These are phyloP conservation scores for Otolemur garnettii DNA, from an alignment of 2,113 vertebrate genomes.

Conservation along the genomic window DNA sequence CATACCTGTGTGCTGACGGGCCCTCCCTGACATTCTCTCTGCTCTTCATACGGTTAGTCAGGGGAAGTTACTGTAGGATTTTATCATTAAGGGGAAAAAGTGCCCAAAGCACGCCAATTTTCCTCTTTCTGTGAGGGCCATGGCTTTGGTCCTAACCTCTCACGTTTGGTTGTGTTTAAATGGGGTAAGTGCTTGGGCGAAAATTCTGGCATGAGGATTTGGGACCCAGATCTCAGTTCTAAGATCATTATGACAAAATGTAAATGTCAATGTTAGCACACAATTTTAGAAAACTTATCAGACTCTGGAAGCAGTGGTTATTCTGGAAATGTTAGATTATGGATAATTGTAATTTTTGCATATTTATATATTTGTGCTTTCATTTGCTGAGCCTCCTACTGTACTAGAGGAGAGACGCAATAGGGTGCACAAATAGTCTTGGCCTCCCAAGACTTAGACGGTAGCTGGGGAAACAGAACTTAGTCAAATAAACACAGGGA, in stretches of 20 bases:
- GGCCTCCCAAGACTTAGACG: not conserved
- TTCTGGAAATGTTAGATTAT: too few species aligned
- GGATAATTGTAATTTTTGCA: not conserved
- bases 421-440: not conserved
- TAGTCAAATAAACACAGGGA: not conserved
- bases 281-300: not conserved
- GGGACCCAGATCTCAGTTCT: not conserved
- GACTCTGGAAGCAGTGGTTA: not conserved
- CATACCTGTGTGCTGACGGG: fast-evolving
- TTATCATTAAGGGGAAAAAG: not conserved
- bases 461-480: not conserved
- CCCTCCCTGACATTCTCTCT: fast-evolving
- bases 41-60: not conserved
- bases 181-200: not conserved
- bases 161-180: not conserved
- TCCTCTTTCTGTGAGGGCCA: not conserved
- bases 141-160: not conserved
- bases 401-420: not conserved
- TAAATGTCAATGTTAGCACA: not conserved
- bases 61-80: not conserved
- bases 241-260: not conserved
- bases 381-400: not conserved
- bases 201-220: not conserved
- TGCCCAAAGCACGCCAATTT: not conserved
- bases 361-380: not conserved